These are phyloP conservation scores for Siniperca chuatsi DNA, from an alignment of 2,113 vertebrate species.

Conservation along the genomic window DNA sequence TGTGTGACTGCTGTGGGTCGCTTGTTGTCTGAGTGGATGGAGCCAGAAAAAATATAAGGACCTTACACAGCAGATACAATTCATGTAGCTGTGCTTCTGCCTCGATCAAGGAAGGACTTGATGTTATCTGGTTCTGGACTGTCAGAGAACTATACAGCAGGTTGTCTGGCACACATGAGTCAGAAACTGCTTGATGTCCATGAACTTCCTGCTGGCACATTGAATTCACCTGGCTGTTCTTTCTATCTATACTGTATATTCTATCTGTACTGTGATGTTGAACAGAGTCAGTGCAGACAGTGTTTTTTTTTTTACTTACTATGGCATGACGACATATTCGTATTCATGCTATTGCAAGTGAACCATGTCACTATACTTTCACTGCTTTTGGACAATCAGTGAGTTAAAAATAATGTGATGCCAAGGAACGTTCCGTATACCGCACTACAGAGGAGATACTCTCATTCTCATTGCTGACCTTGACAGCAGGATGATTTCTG, in stretches of 20 bases:
- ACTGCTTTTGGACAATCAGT: not conserved
- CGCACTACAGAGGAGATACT: slow-evolving; percentile 22
- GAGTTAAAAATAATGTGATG: slow-evolving; percentile 1
- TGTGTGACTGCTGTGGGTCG: slow-evolving; percentile 43
- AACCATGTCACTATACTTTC: not conserved
- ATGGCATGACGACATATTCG: slow-evolving; percentile 9
- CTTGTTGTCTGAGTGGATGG: slow-evolving; percentile 48
- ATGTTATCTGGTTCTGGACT: slow-evolving; percentile 50
- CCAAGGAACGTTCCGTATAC: not conserved
- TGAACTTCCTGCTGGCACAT: slow-evolving; percentile 25
- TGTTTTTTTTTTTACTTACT: not conserved
- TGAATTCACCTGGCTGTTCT: slow-evolving; percentile 32
- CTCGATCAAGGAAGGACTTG: slow-evolving; percentile 26
- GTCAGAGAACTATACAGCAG: slow-evolving; percentile 4
- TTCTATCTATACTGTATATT: not conserved
- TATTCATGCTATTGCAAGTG: not conserved
- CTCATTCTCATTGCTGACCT: slow-evolving; percentile 38
- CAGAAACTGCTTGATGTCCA: slow-evolving; percentile 34
- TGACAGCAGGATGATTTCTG: slow-evolving; percentile 38
- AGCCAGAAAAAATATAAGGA: not conserved
- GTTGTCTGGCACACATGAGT: slow-evolving; percentile 44
- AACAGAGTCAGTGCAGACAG: not conserved
- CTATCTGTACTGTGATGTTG: not conserved
- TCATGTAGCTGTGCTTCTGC: slow-evolving; percentile 13
- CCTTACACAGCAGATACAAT: slow-evolving; percentile 10